Percentiles rank a stretch among this genome's conserved stretches.
These are phyloP conservation scores for Phasia obesa DNA, from an alignment of 2,888 invertebrate genomes.

Conservation along the genomic window DNA sequence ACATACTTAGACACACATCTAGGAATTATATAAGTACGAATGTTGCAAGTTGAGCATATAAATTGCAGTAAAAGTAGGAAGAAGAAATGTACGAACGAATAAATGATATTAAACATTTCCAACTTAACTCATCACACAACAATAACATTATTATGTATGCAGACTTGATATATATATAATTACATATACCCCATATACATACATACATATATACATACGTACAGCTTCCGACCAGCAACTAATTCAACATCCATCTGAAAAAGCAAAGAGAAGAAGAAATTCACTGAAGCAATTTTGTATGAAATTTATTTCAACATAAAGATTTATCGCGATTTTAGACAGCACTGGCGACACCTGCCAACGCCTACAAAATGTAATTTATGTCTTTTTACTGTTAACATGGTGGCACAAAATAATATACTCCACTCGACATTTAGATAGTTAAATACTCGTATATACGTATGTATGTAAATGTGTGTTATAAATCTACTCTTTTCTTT, in stretches of 20 bases:
- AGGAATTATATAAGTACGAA: not conserved
- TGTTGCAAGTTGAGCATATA: slow-evolving; percentile 12
- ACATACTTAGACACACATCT: not conserved
- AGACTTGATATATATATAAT: not conserved
- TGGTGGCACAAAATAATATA: slow-evolving; percentile 71
- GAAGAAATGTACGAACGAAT: slow-evolving; percentile 50
- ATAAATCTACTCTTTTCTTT: slow-evolving; percentile 17
- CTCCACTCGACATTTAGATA: slow-evolving; percentile 63
- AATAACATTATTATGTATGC: not conserved
- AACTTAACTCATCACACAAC: slow-evolving; percentile 58
- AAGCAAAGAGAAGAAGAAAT: slow-evolving; percentile 70
- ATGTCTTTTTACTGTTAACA: slow-evolving; percentile 77
- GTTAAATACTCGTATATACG: slow-evolving; percentile 50
- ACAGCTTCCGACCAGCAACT: slow-evolving; percentile 65
- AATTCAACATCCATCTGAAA: slow-evolving; percentile 51
- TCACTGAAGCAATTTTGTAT: slow-evolving; percentile 82
- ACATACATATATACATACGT: slow-evolving; percentile 19
- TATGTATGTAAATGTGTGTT: slow-evolving; percentile 3
- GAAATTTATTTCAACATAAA: slow-evolving; percentile 83
- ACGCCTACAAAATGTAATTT: slow-evolving; percentile 83
- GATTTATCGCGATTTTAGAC: slow-evolving; percentile 83
- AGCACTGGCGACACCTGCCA: slow-evolving; percentile 83
- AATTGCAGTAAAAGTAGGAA: slow-evolving; percentile 48
- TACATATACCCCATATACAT: too few relatives aligned
- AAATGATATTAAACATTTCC: slow-evolving; percentile 65